These are phyloP conservation scores for Drosophila burlai DNA, from an alignment of 1,140 invertebrate species.

Conservation along the genomic window DNA sequence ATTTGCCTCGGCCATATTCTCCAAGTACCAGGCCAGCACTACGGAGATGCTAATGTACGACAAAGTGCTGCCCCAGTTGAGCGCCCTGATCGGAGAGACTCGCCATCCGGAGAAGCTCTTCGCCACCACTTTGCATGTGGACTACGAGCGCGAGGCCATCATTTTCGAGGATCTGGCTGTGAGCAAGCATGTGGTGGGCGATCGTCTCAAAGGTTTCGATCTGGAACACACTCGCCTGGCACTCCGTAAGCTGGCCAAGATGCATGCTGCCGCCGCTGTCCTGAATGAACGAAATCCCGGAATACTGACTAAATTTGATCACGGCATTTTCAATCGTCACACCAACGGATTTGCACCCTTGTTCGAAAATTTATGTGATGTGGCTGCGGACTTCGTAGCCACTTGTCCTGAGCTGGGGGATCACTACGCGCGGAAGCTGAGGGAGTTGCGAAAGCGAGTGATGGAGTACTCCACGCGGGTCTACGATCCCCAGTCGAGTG, in stretches of 20 bases:
- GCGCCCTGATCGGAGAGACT: constrained; percentile 42
- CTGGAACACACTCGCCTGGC: constrained; percentile 85
- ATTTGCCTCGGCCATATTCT: no score
- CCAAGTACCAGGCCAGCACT: no score
- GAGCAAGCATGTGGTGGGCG: constrained; percentile 86
- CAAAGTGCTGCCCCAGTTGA: no score
- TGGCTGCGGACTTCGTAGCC: constrained; percentile 47
- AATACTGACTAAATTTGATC: constrained; percentile 60
- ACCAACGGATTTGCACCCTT: constrained; percentile 54
- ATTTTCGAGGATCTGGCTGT: constrained; percentile 87
- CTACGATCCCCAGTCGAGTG: constrained; percentile 74
- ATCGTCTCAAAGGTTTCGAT: constrained; percentile 86
- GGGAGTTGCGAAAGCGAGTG: constrained; percentile 44
- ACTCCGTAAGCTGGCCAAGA: constrained; percentile 86
- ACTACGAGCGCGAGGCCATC: constrained; percentile 76
- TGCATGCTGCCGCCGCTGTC: constrained; percentile 86
- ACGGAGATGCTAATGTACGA: no score
- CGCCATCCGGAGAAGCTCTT: constrained; percentile 69
- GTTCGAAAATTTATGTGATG: constrained; percentile 52
- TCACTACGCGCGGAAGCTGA: constrained; percentile 55
- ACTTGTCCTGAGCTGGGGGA: constrained; percentile 49
- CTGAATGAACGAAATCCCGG: constrained; percentile 66
- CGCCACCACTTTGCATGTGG: constrained; percentile 73
- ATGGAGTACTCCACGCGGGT: constrained; percentile 65
- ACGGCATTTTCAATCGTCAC: constrained; percentile 75